Evolutionary conservation across 2,797 vertebrate genomes (phyloP), one percentile per base, ranked within the genome.

Genomic region (Heliangelus exortis): DNA sequence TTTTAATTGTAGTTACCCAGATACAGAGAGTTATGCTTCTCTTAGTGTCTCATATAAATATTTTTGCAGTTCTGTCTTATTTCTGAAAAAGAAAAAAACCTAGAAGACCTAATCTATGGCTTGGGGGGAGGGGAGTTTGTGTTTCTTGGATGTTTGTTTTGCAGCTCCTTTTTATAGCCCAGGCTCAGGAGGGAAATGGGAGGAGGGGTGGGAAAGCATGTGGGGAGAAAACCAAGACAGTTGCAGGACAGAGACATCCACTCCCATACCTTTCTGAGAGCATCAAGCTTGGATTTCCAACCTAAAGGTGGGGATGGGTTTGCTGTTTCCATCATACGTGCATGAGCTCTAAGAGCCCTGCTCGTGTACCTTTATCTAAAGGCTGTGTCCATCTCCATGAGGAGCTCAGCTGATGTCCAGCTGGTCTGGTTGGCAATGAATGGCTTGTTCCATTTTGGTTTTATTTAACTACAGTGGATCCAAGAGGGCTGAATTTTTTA

Each of bases 131-230:
- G 82, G 34, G 8, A 95, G 72, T 87, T 78, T 68, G 54, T 91
- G 72, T 82, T 92, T 92, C 80, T 87, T 84, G 65, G 73, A 69
- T 80, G 92, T 93, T 96, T 79, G 65, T 80, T 96, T 95, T 80
- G 68, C 69, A 67, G 69, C 45, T 83, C 61, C 79, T 92, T 95
- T 96, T 93, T 88, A 76, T 85, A 91, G 79, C 29, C 20, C 19
- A 5, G 71, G 50, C 81, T 78, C 13, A 4, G 72, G 23, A 79
- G n/a, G 28, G 83, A 51, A 50, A 72, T 47, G 79, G 71, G 82
- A 94, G 85, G 92, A 92, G 67, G 73, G 88, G 33, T 91, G 72
- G 88, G 88, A 93, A 87, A 73, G 34, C 6, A 13, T 13, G 14
- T 5, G n/a, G 17, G 36, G 29, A 65, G 19, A 45, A 53, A 75